A percentile compares a stretch with the other conserved stretches of the same genome.
Conservation (phyloP, 2,888 invertebrate species). For the Ophion ventricosus region DNA sequence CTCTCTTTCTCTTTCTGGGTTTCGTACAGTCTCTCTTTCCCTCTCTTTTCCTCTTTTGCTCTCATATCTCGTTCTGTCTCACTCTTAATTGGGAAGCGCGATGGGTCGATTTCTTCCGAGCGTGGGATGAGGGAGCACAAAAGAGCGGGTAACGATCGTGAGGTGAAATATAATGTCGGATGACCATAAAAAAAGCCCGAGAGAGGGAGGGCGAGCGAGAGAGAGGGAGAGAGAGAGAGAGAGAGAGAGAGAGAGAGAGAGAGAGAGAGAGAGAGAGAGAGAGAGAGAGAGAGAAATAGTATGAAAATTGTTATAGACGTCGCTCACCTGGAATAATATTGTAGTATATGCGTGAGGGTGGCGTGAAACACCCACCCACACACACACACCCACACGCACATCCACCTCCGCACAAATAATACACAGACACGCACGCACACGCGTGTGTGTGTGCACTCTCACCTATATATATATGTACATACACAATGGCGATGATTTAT, state of each 20-base stretch:
- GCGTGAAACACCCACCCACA: too few species aligned
- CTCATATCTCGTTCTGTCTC: not conserved
- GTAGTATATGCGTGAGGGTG: slow-evolving; percentile 72
- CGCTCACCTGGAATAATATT: slow-evolving; percentile 77
- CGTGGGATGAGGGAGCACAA: not conserved
- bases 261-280: too few species aligned
- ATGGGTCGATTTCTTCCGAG: slow-evolving; percentile 12
- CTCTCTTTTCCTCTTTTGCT: not conserved
- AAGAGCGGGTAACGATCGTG: slow-evolving; percentile 16
- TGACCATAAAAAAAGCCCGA: slow-evolving; percentile 10
- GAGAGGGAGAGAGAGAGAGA: not conserved
- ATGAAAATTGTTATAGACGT: slow-evolving; percentile 77
- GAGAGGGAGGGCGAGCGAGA: not conserved
- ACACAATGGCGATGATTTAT: slow-evolving; percentile 76
- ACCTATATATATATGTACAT: not conserved
- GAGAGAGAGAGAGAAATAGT: slow-evolving; percentile 4
- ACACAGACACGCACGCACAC: too few species aligned
- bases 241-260: not conserved
- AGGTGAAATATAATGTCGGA: slow-evolving; percentile 29
- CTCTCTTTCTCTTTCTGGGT: not conserved
- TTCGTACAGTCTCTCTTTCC: not conserved
- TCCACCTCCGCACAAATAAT: too few species aligned
- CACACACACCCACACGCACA: too few species aligned
- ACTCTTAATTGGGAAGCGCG: slow-evolving; percentile 18
- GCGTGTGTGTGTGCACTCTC: too few species aligned